Evolutionary conservation across 1,140 invertebrate species (phyloP).

Genomic region (Diuraphis noxia): DNA sequence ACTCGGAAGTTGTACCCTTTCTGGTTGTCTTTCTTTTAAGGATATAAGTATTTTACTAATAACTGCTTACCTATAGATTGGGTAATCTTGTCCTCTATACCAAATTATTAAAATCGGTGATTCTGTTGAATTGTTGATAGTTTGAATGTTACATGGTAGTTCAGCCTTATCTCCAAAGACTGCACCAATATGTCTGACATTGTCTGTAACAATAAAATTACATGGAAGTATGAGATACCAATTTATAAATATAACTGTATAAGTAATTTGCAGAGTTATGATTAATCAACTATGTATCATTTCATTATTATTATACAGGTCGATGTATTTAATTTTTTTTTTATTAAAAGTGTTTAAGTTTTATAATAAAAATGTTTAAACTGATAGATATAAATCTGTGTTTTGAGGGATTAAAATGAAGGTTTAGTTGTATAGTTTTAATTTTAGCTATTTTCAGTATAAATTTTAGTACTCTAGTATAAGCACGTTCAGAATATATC

Average conservation of each 20-base stretch:
- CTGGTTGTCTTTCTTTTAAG: neutral
- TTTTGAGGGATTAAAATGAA: too few relatives aligned
- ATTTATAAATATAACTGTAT: neutral
- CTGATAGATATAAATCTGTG: too few relatives aligned
- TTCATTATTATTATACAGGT: too few relatives aligned
- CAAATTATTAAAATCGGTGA: constrained; percentile 38
- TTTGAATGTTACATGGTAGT: constrained; percentile 10
- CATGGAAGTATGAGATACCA: neutral
- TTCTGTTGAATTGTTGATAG: neutral
- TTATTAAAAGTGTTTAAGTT: too few relatives aligned
- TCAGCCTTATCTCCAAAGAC: constrained; percentile 24
- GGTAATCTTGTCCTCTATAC: constrained; percentile 38
- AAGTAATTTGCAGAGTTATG: too few relatives aligned
- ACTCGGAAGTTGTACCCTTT: neutral
- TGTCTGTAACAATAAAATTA: constrained; percentile 16
- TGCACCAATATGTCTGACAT: neutral
- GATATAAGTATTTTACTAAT: neutral
- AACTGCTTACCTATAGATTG: constrained; percentile 20
- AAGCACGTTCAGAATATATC: too few relatives aligned
- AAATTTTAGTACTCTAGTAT: too few relatives aligned
- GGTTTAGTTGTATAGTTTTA: too few relatives aligned
- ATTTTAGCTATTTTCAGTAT: too few relatives aligned
- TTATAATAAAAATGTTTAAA: too few relatives aligned
- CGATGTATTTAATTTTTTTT: too few relatives aligned
- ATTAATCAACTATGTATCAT: too few relatives aligned